phyloP scores from a whole-genome alignment of 2,113 vertebrate species.

The Pteropus alecto region DNA sequence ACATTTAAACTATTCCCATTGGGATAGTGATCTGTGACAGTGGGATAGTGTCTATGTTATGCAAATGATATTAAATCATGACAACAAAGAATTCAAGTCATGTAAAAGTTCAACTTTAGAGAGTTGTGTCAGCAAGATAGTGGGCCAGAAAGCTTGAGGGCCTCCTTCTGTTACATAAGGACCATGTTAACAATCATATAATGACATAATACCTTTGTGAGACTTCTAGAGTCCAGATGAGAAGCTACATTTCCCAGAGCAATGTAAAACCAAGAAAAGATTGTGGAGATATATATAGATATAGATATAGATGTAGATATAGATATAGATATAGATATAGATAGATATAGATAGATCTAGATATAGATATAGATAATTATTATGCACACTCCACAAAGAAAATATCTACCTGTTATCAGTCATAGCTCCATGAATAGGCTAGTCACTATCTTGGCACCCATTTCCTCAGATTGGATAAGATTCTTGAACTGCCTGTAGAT shows the following conservation, averaged over 20 bases:
- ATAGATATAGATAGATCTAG: no score
- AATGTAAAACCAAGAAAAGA: not conserved
- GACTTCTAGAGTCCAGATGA: not conserved
- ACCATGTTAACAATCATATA: not conserved
- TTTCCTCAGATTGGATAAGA: not conserved
- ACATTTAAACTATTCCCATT: not conserved
- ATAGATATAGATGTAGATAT: no score
- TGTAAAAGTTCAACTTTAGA: not conserved
- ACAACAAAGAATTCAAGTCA: not conserved
- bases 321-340: no score
- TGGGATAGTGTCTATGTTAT: not conserved
- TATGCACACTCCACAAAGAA: no score
- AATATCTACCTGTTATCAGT: not conserved
- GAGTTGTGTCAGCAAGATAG: not conserved
- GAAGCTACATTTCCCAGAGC: not conserved
- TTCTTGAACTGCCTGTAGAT: not conserved
- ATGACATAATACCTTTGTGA: not conserved
- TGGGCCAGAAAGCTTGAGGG: not conserved
- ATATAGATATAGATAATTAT: no score
- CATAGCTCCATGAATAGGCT: not conserved
- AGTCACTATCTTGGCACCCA: not conserved
- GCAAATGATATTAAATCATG: not conserved
- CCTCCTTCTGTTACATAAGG: not conserved
- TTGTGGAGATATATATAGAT: no score
- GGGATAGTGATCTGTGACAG: not conserved